Evolutionary conservation across 2,888 invertebrate genomes (phyloP).

Genomic region (Pocota personata): DNA sequence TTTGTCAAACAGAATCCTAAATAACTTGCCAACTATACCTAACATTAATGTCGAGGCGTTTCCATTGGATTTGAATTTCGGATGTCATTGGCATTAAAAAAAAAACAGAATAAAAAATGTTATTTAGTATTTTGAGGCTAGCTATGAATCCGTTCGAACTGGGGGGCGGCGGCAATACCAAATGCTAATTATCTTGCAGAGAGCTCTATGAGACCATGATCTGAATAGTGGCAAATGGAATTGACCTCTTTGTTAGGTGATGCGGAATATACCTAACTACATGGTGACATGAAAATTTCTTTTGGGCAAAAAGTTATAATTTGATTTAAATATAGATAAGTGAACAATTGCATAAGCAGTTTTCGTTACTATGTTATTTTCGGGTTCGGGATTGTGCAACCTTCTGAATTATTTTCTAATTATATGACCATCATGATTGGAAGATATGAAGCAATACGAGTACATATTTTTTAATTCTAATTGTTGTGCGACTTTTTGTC

Average conservation of each 20-base stretch:
- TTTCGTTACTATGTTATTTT: too few relatives aligned
- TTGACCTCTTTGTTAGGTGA: conserved; percentile 69
- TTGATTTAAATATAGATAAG: background rate
- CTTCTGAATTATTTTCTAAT: too few relatives aligned
- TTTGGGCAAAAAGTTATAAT: background rate
- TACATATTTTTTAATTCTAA: too few relatives aligned
- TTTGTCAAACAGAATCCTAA: conserved; percentile 51
- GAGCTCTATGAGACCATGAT: conserved; percentile 59
- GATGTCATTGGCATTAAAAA: conserved; percentile 66
- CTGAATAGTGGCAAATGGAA: conserved; percentile 56
- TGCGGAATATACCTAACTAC: conserved; percentile 55
- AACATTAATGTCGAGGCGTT: conserved; percentile 41
- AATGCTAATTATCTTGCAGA: conserved; percentile 48
- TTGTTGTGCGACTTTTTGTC: too few relatives aligned
- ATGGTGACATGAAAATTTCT: background rate
- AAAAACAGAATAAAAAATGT: background rate
- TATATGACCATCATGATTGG: too few relatives aligned
- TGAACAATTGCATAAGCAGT: background rate
- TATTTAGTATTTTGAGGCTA: background rate
- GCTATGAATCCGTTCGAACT: background rate
- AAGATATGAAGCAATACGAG: too few relatives aligned
- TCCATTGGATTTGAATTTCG: conserved; percentile 46
- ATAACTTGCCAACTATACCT: conserved; percentile 17
- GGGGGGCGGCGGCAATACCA: background rate
- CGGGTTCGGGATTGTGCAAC: too few relatives aligned